A percentile compares a stretch with the other conserved stretches of the same genome.
Conservation (phyloP, 1,140 invertebrate genomes). For the Drosophila lowei region DNA sequence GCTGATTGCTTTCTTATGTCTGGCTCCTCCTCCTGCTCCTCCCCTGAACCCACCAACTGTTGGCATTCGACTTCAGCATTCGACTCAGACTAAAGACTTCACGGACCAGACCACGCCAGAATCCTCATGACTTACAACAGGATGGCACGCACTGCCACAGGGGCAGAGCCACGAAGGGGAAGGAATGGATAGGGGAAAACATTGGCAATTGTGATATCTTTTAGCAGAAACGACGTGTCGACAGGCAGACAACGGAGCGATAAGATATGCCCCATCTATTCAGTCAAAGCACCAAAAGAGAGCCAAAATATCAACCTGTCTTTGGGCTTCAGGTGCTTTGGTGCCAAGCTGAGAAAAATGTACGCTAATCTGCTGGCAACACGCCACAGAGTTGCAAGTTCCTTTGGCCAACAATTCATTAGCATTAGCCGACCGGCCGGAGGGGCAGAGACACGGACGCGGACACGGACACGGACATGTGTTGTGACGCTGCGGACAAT, state of each 20-base stretch:
- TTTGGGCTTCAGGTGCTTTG: slow-evolving; percentile 32
- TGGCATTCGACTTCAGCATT: slow-evolving; percentile 22
- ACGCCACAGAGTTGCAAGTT: slow-evolving; percentile 53
- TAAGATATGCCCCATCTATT: slow-evolving; percentile 77
- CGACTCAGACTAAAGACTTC: slow-evolving; percentile 52
- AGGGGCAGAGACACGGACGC: too few species aligned
- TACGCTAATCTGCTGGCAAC: slow-evolving; percentile 75
- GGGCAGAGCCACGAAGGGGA: not conserved
- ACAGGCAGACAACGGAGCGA: slow-evolving; percentile 66
- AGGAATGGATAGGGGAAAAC: slow-evolving; percentile 13
- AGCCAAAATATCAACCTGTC: slow-evolving; percentile 44
- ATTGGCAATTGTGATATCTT: slow-evolving; percentile 70
- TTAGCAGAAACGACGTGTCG: slow-evolving; percentile 71
- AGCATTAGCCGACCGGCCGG: slow-evolving; percentile 31
- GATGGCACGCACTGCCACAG: slow-evolving; percentile 52
- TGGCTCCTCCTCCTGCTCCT: slow-evolving; percentile 9
- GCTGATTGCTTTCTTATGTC: slow-evolving; percentile 21
- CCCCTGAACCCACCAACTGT: slow-evolving; percentile 11
- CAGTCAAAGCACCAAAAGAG: slow-evolving; percentile 45
- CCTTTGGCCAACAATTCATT: slow-evolving; percentile 48
- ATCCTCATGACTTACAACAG: slow-evolving; percentile 63
- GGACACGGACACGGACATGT: slow-evolving; percentile 25
- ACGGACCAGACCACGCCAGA: slow-evolving; percentile 21
- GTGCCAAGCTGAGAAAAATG: slow-evolving; percentile 50
- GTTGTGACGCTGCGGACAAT: slow-evolving; percentile 55